These are phyloP conservation scores for Pachyrhynchus sulphureomaculatus DNA, from an alignment of 1,140 invertebrate species.

Conservation along the genomic window DNA sequence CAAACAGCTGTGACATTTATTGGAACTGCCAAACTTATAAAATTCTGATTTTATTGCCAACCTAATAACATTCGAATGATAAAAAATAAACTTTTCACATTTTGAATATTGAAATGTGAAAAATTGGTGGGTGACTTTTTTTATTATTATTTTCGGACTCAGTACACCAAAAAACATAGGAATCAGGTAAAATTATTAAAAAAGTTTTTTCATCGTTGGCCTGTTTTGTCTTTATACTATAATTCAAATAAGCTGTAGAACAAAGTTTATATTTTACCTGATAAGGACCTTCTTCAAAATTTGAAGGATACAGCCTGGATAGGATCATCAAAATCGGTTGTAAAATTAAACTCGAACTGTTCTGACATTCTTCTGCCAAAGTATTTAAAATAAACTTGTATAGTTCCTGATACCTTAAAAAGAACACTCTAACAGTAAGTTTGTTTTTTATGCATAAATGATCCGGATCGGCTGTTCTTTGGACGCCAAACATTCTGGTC, in stretches of 20 bases:
- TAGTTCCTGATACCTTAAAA: constrained; percentile 77
- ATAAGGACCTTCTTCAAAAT: constrained; percentile 59
- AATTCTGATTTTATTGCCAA: no score
- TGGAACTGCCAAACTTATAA: no score
- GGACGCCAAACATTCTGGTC: constrained; percentile 87
- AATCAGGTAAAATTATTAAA: no score
- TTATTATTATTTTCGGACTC: no score
- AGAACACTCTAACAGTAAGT: constrained; percentile 79
- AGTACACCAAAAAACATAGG: no score
- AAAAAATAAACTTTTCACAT: no score
- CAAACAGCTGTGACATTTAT: no score
- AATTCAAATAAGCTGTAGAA: background rate
- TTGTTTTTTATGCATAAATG: constrained; percentile 73
- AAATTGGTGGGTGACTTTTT: no score
- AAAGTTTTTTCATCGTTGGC: no score
- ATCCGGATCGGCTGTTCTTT: constrained; percentile 71
- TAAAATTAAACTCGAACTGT: constrained; percentile 54
- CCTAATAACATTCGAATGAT: no score
- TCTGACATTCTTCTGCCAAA: constrained; percentile 56
- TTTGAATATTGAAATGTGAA: no score
- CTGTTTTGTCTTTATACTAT: no score
- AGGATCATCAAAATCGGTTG: constrained; percentile 81
- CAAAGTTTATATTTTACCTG: constrained; percentile 54
- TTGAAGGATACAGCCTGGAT: constrained; percentile 74
- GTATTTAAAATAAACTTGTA: constrained; percentile 76